phyloP scores from a whole-genome alignment of 2,888 invertebrate species.

The Idaea aversata region DNA sequence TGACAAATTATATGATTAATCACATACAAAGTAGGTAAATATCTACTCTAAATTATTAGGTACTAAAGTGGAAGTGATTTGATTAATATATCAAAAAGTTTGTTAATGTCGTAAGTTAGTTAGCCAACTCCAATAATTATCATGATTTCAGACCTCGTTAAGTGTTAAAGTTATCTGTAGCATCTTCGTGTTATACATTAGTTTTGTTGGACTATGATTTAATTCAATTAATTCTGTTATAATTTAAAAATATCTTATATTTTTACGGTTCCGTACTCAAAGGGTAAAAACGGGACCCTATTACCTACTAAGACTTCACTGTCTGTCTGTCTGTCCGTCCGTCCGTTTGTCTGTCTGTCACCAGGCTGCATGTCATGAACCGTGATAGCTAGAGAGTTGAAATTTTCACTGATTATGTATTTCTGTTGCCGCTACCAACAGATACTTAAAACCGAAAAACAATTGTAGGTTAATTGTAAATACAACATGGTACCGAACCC shows the following conservation, averaged over 20 bases:
- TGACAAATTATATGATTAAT: background rate
- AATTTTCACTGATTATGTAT: too few relatives aligned
- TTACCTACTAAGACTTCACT: too few relatives aligned
- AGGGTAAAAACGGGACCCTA: too few relatives aligned
- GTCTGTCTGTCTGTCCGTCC: too few relatives aligned
- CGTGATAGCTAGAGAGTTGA: too few relatives aligned
- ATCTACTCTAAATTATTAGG: background rate
- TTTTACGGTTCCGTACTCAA: background rate
- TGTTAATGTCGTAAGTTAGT: conserved; percentile 31
- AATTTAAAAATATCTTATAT: conserved; percentile 3
- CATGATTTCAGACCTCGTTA: conserved; percentile 30
- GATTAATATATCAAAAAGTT: conserved; percentile 41
- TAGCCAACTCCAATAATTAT: conserved; percentile 30
- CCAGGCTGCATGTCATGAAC: too few relatives aligned
- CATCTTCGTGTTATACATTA: conserved; percentile 23
- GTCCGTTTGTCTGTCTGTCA: too few relatives aligned
- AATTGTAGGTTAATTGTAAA: too few relatives aligned
- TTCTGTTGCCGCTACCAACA: too few relatives aligned
- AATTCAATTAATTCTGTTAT: background rate
- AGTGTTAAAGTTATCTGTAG: conserved; percentile 27
- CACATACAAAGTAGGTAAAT: background rate
- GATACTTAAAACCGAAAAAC: too few relatives aligned
- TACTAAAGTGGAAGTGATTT: background rate
- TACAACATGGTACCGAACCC: too few relatives aligned
- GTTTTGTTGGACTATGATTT: background rate